Conservation (phyloP, 1,140 invertebrate genomes). For the Bombus cullumanus region DNA sequence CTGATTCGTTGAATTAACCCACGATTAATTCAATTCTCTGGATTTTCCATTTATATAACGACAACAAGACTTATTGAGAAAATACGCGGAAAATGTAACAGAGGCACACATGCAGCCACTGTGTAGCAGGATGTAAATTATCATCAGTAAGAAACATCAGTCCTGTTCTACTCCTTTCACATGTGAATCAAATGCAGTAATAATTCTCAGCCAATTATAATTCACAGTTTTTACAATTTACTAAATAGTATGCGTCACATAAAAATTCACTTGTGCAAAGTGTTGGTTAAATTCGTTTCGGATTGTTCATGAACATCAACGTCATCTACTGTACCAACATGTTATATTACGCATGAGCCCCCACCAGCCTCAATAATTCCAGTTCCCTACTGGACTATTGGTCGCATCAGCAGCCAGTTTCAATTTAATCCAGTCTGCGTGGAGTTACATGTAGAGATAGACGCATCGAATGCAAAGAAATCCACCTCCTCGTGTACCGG, state of each 20-base stretch:
- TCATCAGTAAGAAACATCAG: neutral
- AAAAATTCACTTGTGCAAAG: neutral
- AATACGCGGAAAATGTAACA: slow-evolving; percentile 1
- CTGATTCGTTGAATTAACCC: neutral
- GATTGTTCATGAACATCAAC: neutral
- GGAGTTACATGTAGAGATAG: neutral
- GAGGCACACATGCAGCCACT: neutral
- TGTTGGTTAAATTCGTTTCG: neutral
- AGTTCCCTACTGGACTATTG: slow-evolving; percentile 66
- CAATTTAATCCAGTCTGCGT: slow-evolving; percentile 24
- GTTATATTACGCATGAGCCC: slow-evolving; percentile 39
- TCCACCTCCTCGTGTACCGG: neutral
- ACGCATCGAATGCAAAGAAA: neutral
- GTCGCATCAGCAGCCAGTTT: slow-evolving; percentile 45
- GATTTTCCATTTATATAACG: neutral
- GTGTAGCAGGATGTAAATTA: neutral
- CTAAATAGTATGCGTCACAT: too few relatives aligned
- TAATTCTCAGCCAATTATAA: neutral
- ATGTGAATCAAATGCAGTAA: neutral
- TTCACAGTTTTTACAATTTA: neutral
- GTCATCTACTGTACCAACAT: neutral
- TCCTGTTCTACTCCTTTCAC: neutral
- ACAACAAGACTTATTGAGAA: neutral
- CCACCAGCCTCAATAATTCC: slow-evolving; percentile 55
- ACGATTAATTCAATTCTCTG: neutral